These are phyloP conservation scores for Eurytoma adleriae DNA, from an alignment of 2,888 invertebrate genomes.

Conservation along the genomic window DNA sequence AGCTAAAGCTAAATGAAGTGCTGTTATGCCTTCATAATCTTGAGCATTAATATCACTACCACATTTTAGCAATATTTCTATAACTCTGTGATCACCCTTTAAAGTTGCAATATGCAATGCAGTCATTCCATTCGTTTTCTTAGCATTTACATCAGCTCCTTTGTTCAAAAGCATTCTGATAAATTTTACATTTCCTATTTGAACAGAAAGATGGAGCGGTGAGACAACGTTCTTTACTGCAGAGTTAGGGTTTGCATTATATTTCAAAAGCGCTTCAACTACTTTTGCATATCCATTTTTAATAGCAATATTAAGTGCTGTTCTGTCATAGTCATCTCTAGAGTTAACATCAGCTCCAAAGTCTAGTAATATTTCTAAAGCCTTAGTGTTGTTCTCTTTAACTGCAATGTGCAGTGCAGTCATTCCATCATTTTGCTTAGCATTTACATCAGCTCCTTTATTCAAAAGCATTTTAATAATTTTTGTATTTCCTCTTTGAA, in stretches of 20 bases:
- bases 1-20: too few relatives aligned
- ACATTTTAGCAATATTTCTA: not conserved
- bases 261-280: not conserved
- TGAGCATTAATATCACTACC: too few relatives aligned
- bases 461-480: not conserved
- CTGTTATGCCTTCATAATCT: too few relatives aligned
- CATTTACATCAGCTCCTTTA: not conserved
- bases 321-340: not conserved
- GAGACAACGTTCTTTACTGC: not conserved
- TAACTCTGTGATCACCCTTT: not conserved
- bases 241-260: not conserved
- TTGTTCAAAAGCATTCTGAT: too few relatives aligned
- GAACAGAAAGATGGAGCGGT: not conserved
- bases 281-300: not conserved
- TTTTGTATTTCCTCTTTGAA: not conserved
- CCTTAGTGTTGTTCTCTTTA: not conserved
- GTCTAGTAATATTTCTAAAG: not conserved
- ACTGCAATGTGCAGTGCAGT: not conserved
- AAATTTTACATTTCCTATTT: too few relatives aligned
- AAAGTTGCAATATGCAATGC: too few relatives aligned
- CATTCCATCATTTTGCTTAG: not conserved
- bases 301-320: not conserved
- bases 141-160: not conserved
- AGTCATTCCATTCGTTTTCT: too few relatives aligned
- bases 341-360: not conserved